A percentile compares a stretch with the other conserved stretches of the same genome.
Evolutionary conservation across 2,888 invertebrate species (phyloP).

Genomic region (Papilio protenor): DNA sequence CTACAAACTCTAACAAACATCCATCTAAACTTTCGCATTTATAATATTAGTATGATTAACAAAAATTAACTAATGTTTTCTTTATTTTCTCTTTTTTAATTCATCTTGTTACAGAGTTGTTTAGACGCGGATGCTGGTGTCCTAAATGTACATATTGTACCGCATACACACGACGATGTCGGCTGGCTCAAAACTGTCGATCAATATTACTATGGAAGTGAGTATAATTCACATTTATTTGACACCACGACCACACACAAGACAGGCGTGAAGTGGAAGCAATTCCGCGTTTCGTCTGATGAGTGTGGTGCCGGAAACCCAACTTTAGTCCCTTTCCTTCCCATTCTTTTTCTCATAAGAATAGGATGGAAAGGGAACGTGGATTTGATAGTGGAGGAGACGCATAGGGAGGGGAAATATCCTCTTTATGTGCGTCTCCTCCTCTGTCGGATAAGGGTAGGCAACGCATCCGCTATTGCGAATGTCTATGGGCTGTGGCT

Average conservation of each 20-base stretch:
- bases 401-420: not conserved
- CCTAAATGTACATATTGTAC: slow-evolving; percentile 92
- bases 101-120: slow-evolving; percentile 84
- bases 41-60: no score
- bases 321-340: not conserved
- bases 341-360: not conserved
- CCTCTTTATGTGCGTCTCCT: not conserved
- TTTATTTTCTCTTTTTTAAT: no score
- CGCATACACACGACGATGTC: slow-evolving; percentile 97
- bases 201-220: slow-evolving; percentile 95
- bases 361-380: not conserved
- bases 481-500: not conserved
- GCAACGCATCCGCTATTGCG: not conserved
- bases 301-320: not conserved
- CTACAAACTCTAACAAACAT: no score
- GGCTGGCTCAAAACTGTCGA: slow-evolving; percentile 98
- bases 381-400: not conserved
- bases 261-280: no score
- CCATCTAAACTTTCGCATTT: no score
- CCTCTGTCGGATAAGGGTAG: not conserved
- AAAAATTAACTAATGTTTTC: no score
- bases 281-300: no score
- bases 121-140: slow-evolving; percentile 83
- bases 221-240: slow-evolving; percentile 57
- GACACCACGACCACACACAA: no score